A percentile compares a stretch with the other conserved stretches of the same genome.
These are phyloP conservation scores for Hyaena hyaena DNA, from an alignment of 2,113 vertebrate genomes.

Conservation along the genomic window DNA sequence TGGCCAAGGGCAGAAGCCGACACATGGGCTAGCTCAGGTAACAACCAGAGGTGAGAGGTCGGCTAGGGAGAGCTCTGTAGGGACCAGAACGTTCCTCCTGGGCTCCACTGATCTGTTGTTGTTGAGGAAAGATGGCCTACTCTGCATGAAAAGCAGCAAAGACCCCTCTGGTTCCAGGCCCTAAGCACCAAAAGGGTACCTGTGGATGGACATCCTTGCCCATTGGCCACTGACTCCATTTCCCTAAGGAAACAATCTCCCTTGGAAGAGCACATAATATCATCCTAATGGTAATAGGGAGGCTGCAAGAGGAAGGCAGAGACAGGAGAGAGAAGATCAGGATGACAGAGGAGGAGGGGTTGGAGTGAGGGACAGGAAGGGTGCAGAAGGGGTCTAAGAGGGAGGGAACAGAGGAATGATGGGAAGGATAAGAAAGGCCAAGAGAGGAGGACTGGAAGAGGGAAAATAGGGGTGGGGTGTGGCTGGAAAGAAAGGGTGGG, in stretches of 20 bases:
- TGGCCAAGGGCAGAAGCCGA: not conserved
- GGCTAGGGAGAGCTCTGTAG: not conserved
- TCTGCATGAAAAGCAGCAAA: not conserved
- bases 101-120: not conserved
- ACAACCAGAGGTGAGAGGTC: not conserved
- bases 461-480: not conserved
- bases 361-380: not conserved
- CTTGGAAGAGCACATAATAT: not conserved
- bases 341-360: not conserved
- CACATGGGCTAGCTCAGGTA: not conserved
- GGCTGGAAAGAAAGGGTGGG: not conserved
- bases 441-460: not conserved
- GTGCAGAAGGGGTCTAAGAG: not conserved
- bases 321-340: not conserved
- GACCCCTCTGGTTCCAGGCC: not conserved
- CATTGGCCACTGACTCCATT: not conserved
- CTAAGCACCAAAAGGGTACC: not conserved
- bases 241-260: slow-evolving; percentile 8
- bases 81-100: not conserved
- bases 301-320: slow-evolving; percentile 9
- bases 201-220: not conserved
- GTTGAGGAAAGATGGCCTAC: not conserved
- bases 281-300: not conserved
- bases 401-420: not conserved
- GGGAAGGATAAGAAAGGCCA: not conserved